Conservation (phyloP, 1,140 invertebrate species). For the Agrilus planipennis region DNA sequence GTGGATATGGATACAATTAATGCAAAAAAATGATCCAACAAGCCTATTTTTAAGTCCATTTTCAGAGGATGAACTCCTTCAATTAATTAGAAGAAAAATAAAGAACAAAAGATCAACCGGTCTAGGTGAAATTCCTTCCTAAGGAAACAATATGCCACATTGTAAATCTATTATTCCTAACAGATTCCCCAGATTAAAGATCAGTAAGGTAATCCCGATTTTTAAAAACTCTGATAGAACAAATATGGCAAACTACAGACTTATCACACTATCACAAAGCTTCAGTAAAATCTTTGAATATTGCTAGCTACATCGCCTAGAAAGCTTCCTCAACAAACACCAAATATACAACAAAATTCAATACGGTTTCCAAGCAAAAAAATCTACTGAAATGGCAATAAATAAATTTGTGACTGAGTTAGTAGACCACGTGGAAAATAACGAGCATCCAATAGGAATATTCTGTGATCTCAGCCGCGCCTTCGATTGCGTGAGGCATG, state of each 20-base stretch:
- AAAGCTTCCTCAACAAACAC: not conserved
- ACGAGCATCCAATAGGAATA: not conserved
- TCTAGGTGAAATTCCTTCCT: not conserved
- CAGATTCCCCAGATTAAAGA: not conserved
- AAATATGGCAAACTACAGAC: not conserved
- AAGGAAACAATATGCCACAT: not conserved
- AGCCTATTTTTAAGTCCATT: not conserved
- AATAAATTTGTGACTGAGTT: not conserved
- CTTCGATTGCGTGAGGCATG: not conserved
- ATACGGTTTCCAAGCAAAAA: not conserved
- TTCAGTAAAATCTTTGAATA: not conserved
- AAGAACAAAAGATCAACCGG: not conserved
- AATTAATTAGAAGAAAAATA: not conserved
- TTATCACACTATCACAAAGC: not conserved
- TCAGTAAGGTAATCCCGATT: not conserved
- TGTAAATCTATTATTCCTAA: not conserved
- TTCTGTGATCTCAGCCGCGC: conserved; percentile 2
- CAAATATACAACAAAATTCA: not conserved
- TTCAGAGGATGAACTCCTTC: not conserved
- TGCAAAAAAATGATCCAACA: too few species aligned
- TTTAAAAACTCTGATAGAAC: not conserved
- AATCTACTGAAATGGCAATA: not conserved
- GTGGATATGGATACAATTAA: too few species aligned
- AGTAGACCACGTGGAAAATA: not conserved
- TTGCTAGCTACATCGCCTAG: not conserved